Base-by-base conservation (phyloP, 1,140 invertebrate genomes). In the Bombus picipes region DNA sequence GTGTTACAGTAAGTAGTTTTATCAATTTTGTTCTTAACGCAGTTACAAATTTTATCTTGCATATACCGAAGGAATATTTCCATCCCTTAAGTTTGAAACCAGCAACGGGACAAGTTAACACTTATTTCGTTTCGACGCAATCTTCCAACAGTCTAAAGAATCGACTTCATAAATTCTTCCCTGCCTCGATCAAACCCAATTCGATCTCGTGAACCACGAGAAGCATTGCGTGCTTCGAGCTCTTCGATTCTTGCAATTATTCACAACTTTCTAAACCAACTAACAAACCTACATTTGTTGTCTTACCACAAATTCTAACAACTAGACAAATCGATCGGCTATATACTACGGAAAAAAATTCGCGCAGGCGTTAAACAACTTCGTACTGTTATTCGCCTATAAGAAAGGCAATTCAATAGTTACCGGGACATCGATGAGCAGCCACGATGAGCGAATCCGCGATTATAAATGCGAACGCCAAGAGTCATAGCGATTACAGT, bases 291-390 rank as follows among this genome's bases (percentile, higher is more conserved):
- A n/a, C 1, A 12, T n/a, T n/a, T 25, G 34, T 34, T 68, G 8
- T 59, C 32, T 37, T 18, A 66, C 37, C 41, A 77, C 12, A 81
- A 85, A 62, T 87, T 41, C 37, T 75, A 77, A 13, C 28, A 57
- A 37, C 22, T 28, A 72, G 10, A 57, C 75, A 47, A 81, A 89
- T 89, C 87, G 88, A 89, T 89, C 32, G 9, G 2, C 32, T 37
- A 66, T 66, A 32, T 32, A 32, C 15, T 68, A 22, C 32, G 3
- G 66, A 68, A 70, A 70, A 37, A 70, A 39, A 70, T 68, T 15
- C 18, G 66, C 66, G 66, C 66, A 68, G 9, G 66, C 66, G 66
- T 34, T 68, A 18, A 68, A 34, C 18, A 37, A 68, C 32, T 68
- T 10, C 3, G 18, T 34, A 0, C 3, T n/a, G 0, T 15, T 32